A percentile compares a stretch with the other conserved stretches of the same genome.
phyloP scores from a whole-genome alignment of 2,113 vertebrate genomes.

The Gorsachius goisagi region DNA sequence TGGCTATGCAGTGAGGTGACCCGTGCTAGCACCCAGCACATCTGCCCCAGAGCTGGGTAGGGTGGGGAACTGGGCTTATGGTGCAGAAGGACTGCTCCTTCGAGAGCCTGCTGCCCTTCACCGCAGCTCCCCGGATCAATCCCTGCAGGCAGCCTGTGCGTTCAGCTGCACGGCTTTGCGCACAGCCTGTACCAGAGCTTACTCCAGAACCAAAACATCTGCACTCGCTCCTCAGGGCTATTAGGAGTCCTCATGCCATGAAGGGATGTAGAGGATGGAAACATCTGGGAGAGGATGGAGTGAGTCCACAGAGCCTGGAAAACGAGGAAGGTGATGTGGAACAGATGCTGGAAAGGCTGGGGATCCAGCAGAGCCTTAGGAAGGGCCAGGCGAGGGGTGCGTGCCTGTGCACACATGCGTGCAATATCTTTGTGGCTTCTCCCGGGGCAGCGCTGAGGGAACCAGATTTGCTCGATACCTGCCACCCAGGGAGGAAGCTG shows the following conservation, averaged over 20 bases:
- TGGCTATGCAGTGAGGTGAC: background rate
- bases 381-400: background rate
- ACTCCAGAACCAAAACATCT: background rate
- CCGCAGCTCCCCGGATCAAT: background rate
- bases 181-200: background rate
- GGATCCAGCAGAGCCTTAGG: background rate
- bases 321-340: background rate
- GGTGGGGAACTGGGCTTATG: background rate
- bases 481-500: background rate
- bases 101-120: background rate
- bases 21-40: no score
- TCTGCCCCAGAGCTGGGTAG: background rate
- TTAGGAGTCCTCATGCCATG: background rate
- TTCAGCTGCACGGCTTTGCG: background rate
- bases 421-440: background rate
- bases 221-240: background rate
- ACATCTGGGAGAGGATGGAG: constrained; percentile 21
- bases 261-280: background rate
- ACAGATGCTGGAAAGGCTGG: constrained; percentile 2
- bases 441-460: background rate
- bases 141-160: fast-evolving
- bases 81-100: background rate
- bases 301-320: background rate
- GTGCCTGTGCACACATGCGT: background rate
- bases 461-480: background rate